A percentile compares a stretch with the other conserved stretches of the same genome.
phyloP scores from a whole-genome alignment of 2,797 vertebrate species.

The Alcedo atthis region DNA sequence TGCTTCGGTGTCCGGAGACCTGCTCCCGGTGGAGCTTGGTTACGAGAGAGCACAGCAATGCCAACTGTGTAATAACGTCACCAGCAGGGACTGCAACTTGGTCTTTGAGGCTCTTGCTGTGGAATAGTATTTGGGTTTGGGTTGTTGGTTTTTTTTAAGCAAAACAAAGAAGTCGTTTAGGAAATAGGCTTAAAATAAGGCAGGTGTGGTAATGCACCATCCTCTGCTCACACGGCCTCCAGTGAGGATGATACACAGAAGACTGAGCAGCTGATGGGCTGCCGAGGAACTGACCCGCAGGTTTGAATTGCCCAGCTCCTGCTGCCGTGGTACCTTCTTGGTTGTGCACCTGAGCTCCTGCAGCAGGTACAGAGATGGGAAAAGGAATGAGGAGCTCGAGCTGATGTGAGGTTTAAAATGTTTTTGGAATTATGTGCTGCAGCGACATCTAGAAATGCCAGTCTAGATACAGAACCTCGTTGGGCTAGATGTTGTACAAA shows the following conservation, averaged over 20 bases:
- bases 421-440: neutral
- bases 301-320: neutral
- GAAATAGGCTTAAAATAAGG: neutral
- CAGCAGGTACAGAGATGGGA: neutral
- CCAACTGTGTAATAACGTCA: accelerated
- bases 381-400: neutral
- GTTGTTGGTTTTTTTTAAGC: neutral
- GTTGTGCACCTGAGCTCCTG: neutral
- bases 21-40: neutral
- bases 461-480: neutral
- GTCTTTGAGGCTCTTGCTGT: neutral
- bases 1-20: accelerated
- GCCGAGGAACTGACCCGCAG: neutral
- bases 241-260: too few relatives aligned
- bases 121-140: neutral
- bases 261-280: neutral
- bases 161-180: neutral
- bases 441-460: neutral
- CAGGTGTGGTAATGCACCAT: neutral
- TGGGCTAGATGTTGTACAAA: neutral
- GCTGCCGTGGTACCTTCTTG: too few relatives aligned
- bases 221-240: accelerated
- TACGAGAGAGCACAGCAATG: accelerated
- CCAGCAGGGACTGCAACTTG: neutral
- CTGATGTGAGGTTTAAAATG: neutral